Evolutionary conservation across 2,113 vertebrate species (phyloP), one percentile per base, ranked within the genome.

Genomic region (Dissostichus mawsoni): DNA sequence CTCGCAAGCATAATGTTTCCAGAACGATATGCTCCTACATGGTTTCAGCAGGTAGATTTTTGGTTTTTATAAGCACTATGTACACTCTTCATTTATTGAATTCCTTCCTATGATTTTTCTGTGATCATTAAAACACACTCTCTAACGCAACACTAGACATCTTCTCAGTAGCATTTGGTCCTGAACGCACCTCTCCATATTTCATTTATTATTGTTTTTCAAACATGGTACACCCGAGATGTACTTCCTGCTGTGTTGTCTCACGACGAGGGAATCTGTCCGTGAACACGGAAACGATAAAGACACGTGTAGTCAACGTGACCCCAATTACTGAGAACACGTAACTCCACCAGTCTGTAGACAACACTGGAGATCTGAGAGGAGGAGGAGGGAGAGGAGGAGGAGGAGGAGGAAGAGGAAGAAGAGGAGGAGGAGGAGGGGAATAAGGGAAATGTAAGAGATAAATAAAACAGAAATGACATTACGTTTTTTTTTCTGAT

Each of bases 251-350:
- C 63, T 23, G n/a, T 16, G 53, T 11, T 14, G 48, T 11, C 63
- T 92, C 76, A 91, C 16, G 2, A 25, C 7, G 57, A 20, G 29
- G 74, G 41, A 4, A 93, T 81, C 65, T 94, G 93, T 52, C 98
- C 98, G 0, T 99, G 98, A 50, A 99, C 97, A 0, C 98, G 93
- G 95, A 99, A 99, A 74, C 98, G 98, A 90, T 99, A 99, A 84
- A 99, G 94, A 80, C 98, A 99, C 8, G 98, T 99, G 66, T 99
- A 99, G 16, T 98, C 96, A 0, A 96, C 93, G 69, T 98, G 97
- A 64, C 98, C 98, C 98, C 98, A 99, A 74, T 99, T 99, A 62
- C 94, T 96, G 82, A 98, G 93, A 64, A 99, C 93, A 7, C 96
- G 93, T 18, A 99, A 76, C 81, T 94, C 93, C 68, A 92, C 90